Evolutionary conservation across 2,888 invertebrate genomes (phyloP), one percentile per base, ranked within the genome.

Genomic region (Petrolisthes cinctipes): DNA sequence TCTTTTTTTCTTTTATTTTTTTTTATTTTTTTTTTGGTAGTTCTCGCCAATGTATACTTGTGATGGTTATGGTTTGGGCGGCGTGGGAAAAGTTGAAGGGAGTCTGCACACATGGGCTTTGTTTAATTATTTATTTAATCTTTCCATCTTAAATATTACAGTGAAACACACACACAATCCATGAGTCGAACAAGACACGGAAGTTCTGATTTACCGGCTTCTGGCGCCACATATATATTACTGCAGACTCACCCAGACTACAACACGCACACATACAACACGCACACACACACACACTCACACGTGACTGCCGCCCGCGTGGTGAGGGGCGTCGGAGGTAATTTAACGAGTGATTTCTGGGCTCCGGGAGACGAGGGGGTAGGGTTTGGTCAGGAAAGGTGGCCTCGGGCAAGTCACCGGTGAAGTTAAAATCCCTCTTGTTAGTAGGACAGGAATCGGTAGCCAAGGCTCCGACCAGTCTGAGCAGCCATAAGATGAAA

Each of bases 101-200:
- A 37, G 37, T 37, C 37, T 37, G 37, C 37, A 37, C 37, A 37
- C 37, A 1, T 2, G 37, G 37, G 37, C 37, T 37, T 37, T 37
- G 37, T 37, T 37, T 37, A 37, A 37, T 37, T 37, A 37, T 37
- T 37, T 37, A 37, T 37, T 37, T 37, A 37, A 51, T 66, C 53
- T 82, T 68, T 68, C 53, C 68, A 68, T 85, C 85, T 85, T 85
- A 85, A 79, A 79, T 68, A 85, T 85, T 85, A 85, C 56, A n/a
- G 57, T 61, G 68, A 57, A 79, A 76, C 78, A 84, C 75, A 85
- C 85, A 85, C 61, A 85, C 85, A 85, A 79, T 85, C 85, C 85
- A 85, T 85, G 85, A 85, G 85, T 79, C 85, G 79, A 85, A 85
- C 68, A 85, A 85, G 85, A 85, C 85, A 85, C 83, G 37, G 68